Conservation (phyloP, 2,113 vertebrate species). For the Madoqua kirkii region DNA sequence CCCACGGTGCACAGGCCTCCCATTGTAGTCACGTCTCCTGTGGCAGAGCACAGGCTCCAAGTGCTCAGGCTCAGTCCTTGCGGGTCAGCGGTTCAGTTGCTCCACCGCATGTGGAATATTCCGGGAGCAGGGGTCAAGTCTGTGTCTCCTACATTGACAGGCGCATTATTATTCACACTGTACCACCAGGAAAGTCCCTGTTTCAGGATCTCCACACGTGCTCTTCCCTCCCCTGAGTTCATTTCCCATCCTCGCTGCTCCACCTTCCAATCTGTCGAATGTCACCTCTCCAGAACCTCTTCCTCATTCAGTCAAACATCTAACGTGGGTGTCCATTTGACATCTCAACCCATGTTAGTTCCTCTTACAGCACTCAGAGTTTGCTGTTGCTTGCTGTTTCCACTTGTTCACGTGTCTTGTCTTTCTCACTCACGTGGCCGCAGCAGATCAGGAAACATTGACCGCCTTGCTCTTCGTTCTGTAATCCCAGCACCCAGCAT, state of each 20-base stretch:
- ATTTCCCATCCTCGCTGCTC: not conserved
- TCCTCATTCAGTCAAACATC: not conserved
- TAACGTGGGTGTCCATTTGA: rapidly evolving
- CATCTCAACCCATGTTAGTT: not conserved
- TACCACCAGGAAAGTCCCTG: not conserved
- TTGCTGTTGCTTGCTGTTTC: not conserved
- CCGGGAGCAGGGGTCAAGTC: not conserved
- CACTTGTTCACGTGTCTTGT: not conserved
- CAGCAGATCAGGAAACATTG: not conserved
- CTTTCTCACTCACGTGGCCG: not conserved
- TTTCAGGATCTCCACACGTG: rapidly evolving
- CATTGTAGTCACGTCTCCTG: rapidly evolving
- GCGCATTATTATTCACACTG: not conserved
- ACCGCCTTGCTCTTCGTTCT: not conserved
- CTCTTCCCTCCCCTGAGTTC: not conserved
- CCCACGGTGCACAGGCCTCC: rapidly evolving
- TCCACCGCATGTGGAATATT: not conserved
- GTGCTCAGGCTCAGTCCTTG: not conserved
- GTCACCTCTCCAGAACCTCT: not conserved
- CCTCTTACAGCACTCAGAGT: not conserved
- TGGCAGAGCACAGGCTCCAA: not conserved
- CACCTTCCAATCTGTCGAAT: not conserved
- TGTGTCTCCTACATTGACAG: not conserved
- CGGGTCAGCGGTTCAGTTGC: rapidly evolving
- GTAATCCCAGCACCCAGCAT: not conserved